phyloP scores from a whole-genome alignment of 2,888 invertebrate genomes.

The Lobophora halterata region DNA sequence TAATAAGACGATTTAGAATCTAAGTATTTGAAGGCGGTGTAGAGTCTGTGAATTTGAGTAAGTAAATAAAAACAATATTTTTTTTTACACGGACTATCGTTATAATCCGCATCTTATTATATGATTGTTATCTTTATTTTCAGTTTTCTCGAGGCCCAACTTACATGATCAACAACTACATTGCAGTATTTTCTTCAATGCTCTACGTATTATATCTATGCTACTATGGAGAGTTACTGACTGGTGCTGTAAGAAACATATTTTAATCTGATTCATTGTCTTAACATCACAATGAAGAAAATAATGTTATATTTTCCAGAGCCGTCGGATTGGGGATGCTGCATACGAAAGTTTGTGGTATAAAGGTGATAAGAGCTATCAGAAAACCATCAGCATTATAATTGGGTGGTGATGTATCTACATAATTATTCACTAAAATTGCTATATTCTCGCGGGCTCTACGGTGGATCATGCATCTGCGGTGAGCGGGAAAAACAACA shows the following conservation, averaged over 20 bases:
- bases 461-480: no score
- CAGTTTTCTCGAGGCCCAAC: slow-evolving; percentile 36
- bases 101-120: slow-evolving; percentile 8
- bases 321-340: slow-evolving; percentile 29
- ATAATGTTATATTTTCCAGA: slow-evolving; percentile 27
- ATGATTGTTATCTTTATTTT: slow-evolving; percentile 9
- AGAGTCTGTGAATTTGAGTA: no score
- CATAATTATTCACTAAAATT: no score
- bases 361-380: slow-evolving; percentile 24
- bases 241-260: slow-evolving; percentile 29
- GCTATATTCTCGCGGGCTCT: no score
- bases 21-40: no score
- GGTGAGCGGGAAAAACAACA: no score
- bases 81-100: no score
- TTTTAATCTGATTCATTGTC: no score
- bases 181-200: slow-evolving; percentile 27
- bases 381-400: slow-evolving; percentile 29
- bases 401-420: slow-evolving; percentile 43
- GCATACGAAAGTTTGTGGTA: slow-evolving; percentile 38
- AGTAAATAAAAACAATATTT: no score
- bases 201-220: slow-evolving; percentile 32
- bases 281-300: no score
- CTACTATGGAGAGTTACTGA: slow-evolving; percentile 37
- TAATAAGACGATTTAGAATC: no score
- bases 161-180: slow-evolving; percentile 32